Base-by-base conservation (phyloP, 2,888 invertebrate genomes). In the Drosophila phalerata region DNA sequence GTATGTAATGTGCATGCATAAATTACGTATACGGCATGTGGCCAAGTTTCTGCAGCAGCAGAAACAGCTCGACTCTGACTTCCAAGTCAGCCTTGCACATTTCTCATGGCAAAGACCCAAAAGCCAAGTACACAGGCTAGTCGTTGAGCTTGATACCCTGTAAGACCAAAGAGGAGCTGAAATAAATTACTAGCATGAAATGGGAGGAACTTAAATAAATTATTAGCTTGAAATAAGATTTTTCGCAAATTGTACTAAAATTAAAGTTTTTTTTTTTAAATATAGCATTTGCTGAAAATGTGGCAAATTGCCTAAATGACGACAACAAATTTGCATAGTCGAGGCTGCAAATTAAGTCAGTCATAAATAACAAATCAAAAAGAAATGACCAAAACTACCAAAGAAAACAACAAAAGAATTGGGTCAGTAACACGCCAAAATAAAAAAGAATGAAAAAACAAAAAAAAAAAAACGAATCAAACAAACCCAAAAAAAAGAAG, bases 341-440 rank as follows among this genome's bases (percentile, higher is more conserved):
- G 57, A 71, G 72, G 71, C 83, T 66, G 74, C 84, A 78, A 83
- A 86, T 88, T 83, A 86, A 83, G 69, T 69, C 83, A 66, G 85
- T 74, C 86, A 83, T 88, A 88, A 83, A 84, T 89, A 88, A 89
- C 75, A 88, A 87, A 84, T 88, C 85, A 69, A 79, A 84, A 81
- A 85, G 70, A 86, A 89, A 89, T 82, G 85, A 87, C 82, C 79
- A 87, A 81, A 69, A 69, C 60, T 70, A 67, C 32, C 69, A 62
- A 68, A 66, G 72, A 73, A 69, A 73, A 69, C 60, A 66, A 85
- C 77, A 62, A 70, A 84, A 89, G 89, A 85, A 85, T 85, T 85
- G 70, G 84, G 84, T 85, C 84, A 85, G 83, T 85, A 88, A 89
- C 72, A 85, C 82, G 74, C 85, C 62, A 72, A 82, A 81, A 82